Evolutionary conservation across 30 jellyfish, hydroid and myxozoan genomes (phyloP), one percentile per base, ranked within the genome.

Genomic region (Sanderia malayensis): DNA sequence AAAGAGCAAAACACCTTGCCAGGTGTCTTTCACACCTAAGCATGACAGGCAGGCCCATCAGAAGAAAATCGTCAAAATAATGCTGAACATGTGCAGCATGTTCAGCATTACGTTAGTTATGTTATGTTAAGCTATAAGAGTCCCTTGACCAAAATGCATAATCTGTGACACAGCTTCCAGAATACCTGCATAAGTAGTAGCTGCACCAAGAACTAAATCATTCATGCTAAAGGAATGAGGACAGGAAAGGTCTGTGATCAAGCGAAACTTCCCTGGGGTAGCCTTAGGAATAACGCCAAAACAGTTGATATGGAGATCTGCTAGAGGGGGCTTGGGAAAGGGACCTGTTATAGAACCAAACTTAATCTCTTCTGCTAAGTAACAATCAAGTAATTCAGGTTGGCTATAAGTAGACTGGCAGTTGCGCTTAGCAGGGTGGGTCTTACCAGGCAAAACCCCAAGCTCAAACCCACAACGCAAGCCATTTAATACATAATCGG

Each of bases 211-310:
- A 4, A 76, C 53, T 15, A 83, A 71, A 66, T 67, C 86, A 46
- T 67, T 76, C 4, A 76, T 69, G 58, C 83, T 77, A 8, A 15
- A 25, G 21, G 91, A 85, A 11, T 18, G 59, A 2, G 95, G 95
- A 44, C 18, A 74, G n/a, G n/a, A n/a, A n/a, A n/a, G n/a, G n/a
- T n/a, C n/a, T n/a, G n/a, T n/a, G n/a, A n/a, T n/a, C n/a, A n/a
- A n/a, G n/a, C n/a, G n/a, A n/a, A n/a, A n/a, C n/a, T n/a, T n/a
- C n/a, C n/a, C n/a, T n/a, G n/a, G n/a, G n/a, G n/a, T n/a, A n/a
- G n/a, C n/a, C n/a, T n/a, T n/a, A n/a, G n/a, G n/a, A n/a, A n/a
- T n/a, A n/a, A n/a, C n/a, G n/a, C n/a, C n/a, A n/a, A n/a, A n/a
- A n/a, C n/a, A n/a, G n/a, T n/a, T n/a, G n/a, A n/a, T n/a, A n/a